A percentile compares a stretch with the other conserved stretches of the same genome.
phyloP scores from a whole-genome alignment of 2,888 invertebrate genomes.

The Tanytarsus gracilentus region DNA sequence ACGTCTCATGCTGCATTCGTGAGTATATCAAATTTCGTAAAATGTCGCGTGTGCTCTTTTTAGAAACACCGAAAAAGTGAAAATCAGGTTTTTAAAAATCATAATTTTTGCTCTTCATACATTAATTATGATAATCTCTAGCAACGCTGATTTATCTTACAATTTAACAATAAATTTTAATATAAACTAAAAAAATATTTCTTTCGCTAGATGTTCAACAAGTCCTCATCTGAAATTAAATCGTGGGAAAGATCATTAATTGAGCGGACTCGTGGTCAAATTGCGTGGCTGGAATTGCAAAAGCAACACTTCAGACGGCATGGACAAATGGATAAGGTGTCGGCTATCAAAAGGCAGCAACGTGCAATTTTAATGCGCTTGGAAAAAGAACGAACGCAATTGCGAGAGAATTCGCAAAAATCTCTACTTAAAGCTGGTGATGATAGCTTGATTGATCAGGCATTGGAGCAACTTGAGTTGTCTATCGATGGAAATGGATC shows the following conservation, averaged over 20 bases:
- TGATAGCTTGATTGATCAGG: slow-evolving; percentile 23
- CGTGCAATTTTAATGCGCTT: slow-evolving; percentile 55
- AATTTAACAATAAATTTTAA: background rate
- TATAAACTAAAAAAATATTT: background rate
- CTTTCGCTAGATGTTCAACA: background rate
- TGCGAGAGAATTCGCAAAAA: slow-evolving; percentile 18
- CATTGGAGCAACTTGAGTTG: background rate
- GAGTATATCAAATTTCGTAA: background rate
- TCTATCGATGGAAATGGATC: background rate
- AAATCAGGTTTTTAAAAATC: too few species aligned
- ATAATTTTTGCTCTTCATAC: too few species aligned
- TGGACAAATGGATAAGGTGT: slow-evolving; percentile 49
- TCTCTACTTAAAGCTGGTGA: slow-evolving; percentile 23
- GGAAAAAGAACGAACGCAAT: slow-evolving; percentile 49
- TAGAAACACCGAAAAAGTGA: too few species aligned
- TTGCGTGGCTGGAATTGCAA: slow-evolving; percentile 57
- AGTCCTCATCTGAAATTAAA: slow-evolving; percentile 49
- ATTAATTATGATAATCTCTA: too few species aligned
- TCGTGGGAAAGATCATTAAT: slow-evolving; percentile 57
- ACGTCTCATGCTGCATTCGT: background rate
- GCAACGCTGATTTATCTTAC: background rate
- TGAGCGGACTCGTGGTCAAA: slow-evolving; percentile 56
- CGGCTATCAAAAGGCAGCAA: slow-evolving; percentile 57
- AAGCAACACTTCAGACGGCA: slow-evolving; percentile 50
- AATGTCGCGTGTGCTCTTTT: background rate